A percentile compares a stretch with the other conserved stretches of the same genome.
Conservation (phyloP, 2,888 invertebrate genomes). For the Drosophila testacea region DNA sequence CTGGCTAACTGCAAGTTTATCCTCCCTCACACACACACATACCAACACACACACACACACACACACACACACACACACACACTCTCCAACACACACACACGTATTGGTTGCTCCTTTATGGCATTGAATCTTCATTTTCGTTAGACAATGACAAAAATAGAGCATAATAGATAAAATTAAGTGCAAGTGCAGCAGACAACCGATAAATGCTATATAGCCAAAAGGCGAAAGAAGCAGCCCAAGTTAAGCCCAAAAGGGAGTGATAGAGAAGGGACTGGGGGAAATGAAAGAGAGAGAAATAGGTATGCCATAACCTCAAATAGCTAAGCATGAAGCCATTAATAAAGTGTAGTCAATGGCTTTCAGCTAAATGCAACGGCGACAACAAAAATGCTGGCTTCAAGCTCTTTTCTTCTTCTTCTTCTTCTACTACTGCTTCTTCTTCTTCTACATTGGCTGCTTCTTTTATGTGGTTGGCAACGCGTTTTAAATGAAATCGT, state of each 20-base stretch:
- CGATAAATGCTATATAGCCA: slow-evolving; percentile 12
- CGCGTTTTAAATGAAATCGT: slow-evolving; percentile 27
- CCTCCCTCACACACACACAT: slow-evolving; percentile 8
- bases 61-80: slow-evolving; percentile 33
- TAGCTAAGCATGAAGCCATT: slow-evolving; percentile 64
- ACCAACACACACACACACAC: slow-evolving; percentile 36
- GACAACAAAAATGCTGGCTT: slow-evolving; percentile 36
- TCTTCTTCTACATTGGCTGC: slow-evolving; percentile 1
- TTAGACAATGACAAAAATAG: slow-evolving; percentile 77
- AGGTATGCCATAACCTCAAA: slow-evolving; percentile 23
- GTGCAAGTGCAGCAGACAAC: slow-evolving; percentile 76
- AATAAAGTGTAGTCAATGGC: slow-evolving; percentile 70
- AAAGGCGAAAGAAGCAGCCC: neutral
- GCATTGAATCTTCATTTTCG: slow-evolving; percentile 76
- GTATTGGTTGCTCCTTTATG: slow-evolving; percentile 40
- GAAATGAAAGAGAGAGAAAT: neutral
- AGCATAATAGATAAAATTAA: slow-evolving; percentile 79
- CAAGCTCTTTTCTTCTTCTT: neutral
- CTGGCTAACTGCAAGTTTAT: slow-evolving; percentile 20
- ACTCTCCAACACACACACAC: slow-evolving; percentile 15
- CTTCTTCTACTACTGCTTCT: neutral
- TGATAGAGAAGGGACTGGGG: too few species aligned
- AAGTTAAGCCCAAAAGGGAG: neutral
- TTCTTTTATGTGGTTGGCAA: slow-evolving; percentile 35
- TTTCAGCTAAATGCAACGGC: slow-evolving; percentile 50